phyloP scores from a whole-genome alignment of 2,113 vertebrate species.

The Indicator maculatus region DNA sequence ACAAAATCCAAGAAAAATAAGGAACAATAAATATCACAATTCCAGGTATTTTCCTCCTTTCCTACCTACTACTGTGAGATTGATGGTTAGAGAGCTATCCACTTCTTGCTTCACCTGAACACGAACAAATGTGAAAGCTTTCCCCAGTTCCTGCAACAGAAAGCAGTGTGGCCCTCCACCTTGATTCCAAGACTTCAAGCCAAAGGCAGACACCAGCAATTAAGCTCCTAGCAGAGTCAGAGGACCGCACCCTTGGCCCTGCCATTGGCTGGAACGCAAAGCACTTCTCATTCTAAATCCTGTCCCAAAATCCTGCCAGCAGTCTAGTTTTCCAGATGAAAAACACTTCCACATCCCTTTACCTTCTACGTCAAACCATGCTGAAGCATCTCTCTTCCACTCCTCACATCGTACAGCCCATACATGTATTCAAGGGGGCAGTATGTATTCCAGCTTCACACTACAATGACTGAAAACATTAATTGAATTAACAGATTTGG shows the following conservation, averaged over 20 bases:
- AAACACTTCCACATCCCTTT: not conserved
- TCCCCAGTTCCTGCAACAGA: not conserved
- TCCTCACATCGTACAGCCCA: accelerated
- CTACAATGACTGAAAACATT: not conserved
- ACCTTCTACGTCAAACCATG: accelerated
- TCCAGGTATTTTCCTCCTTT: not conserved
- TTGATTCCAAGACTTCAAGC: not conserved
- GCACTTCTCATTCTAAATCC: conserved; percentile 3
- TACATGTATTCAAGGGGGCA: not conserved
- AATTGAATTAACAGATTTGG: not conserved
- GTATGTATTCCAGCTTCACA: not conserved
- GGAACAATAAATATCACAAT: not conserved
- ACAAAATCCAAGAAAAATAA: not conserved
- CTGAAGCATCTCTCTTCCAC: not conserved
- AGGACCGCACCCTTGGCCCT: conserved; percentile 48
- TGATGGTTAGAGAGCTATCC: not conserved
- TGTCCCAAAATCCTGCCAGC: not conserved
- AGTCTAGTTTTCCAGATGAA: not conserved
- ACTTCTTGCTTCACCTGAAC: not conserved
- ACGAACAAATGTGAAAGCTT: accelerated
- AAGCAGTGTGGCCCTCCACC: not conserved
- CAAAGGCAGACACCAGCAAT: not conserved
- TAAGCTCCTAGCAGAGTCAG: not conserved
- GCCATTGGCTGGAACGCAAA: not conserved
- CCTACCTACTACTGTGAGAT: not conserved